Conservation (phyloP, 1,140 invertebrate species). For the Latrodectus geometricus region DNA sequence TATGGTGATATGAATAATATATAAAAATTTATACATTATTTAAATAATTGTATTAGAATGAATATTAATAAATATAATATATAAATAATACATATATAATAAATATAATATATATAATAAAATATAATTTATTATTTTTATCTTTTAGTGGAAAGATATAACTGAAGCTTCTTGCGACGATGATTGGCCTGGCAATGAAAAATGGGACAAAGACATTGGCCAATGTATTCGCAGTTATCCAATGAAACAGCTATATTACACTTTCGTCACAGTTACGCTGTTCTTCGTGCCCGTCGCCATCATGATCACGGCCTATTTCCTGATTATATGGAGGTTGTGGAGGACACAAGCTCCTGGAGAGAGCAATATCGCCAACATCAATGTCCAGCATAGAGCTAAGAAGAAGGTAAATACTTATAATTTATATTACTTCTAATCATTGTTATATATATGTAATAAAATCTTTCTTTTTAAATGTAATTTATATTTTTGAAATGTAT, state of each 20-base stretch:
- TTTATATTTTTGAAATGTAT: too few relatives aligned
- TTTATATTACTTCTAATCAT: too few relatives aligned
- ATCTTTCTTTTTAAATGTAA: too few relatives aligned
- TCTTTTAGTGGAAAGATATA: conserved; percentile 64
- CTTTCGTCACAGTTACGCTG: conserved; percentile 69
- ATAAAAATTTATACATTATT: too few relatives aligned
- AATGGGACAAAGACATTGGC: conserved; percentile 56
- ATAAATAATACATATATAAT: too few relatives aligned
- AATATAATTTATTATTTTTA: too few relatives aligned
- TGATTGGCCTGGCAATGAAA: conserved; percentile 63
- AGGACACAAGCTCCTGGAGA: conserved; percentile 66
- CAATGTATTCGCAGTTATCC: conserved; percentile 63
- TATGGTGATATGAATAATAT: too few relatives aligned
- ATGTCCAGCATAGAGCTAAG: conserved; percentile 64
- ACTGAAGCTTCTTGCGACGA: conserved; percentile 63
- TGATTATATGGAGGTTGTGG: conserved; percentile 71
- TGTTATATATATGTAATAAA: too few relatives aligned
- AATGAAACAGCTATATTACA: conserved; percentile 69
- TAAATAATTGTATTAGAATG: too few relatives aligned
- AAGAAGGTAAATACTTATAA: conserved; percentile 63
- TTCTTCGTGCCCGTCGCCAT: conserved; percentile 72
- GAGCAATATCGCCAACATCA: conserved; percentile 62
- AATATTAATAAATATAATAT: too few relatives aligned
- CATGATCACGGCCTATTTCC: conserved; percentile 71
- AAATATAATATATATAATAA: too few relatives aligned